phyloP scores from a whole-genome alignment of 2,113 vertebrate species.

The Cynopterus brachyotis region DNA sequence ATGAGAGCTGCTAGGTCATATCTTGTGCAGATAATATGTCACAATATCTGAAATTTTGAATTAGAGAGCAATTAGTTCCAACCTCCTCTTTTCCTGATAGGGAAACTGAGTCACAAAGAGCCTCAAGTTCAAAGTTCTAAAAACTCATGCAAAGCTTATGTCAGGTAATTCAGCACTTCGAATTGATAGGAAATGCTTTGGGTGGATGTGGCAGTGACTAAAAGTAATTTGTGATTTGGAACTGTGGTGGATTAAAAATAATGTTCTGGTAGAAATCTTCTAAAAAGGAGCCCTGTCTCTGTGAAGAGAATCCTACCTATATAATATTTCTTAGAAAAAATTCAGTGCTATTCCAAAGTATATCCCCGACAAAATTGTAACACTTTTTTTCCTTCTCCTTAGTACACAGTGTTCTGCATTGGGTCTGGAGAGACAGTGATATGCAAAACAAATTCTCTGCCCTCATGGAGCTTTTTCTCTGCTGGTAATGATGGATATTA shows the following conservation, averaged over 20 bases:
- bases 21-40: background rate
- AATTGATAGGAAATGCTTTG: background rate
- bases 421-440: background rate
- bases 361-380: background rate
- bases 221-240: background rate
- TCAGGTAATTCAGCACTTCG: background rate
- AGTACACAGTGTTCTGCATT: background rate
- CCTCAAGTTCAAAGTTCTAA: background rate
- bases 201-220: background rate
- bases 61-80: background rate
- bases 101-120: background rate
- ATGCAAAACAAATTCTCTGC: background rate
- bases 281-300: background rate
- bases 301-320: background rate
- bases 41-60: background rate
- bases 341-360: background rate
- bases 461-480: background rate
- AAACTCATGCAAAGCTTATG: background rate
- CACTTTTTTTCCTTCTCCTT: background rate
- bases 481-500: background rate
- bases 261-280: background rate
- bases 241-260: background rate
- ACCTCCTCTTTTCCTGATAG: background rate
- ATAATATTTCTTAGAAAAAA: background rate
- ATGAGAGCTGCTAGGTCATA: background rate